Conservation (phyloP, 2,888 invertebrate species). For the Chrysina gloriosa region DNA sequence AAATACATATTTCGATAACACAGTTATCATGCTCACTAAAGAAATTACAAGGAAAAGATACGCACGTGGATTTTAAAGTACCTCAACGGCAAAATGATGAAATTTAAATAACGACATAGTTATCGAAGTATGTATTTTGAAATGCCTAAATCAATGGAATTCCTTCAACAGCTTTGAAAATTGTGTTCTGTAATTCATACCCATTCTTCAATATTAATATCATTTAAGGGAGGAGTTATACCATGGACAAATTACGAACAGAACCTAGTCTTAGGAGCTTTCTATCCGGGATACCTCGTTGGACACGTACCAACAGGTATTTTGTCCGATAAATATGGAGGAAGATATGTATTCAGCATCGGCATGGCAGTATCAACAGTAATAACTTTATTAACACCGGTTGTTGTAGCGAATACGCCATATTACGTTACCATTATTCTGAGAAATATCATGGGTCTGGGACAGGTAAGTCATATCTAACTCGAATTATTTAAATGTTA, state of each 20-base stretch:
- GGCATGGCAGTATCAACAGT: constrained; percentile 37
- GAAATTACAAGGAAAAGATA: too few species aligned
- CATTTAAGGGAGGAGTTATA: constrained; percentile 36
- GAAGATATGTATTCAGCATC: constrained; percentile 29
- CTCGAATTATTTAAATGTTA: not conserved
- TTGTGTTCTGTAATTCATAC: too few species aligned
- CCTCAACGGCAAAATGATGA: too few species aligned
- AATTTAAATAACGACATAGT: too few species aligned
- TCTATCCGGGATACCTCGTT: constrained; percentile 42
- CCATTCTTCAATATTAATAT: too few species aligned
- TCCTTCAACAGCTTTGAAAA: too few species aligned
- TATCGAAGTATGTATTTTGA: too few species aligned
- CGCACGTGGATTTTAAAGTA: too few species aligned
- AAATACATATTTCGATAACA: too few species aligned
- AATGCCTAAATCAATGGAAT: too few species aligned
- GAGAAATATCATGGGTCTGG: constrained; percentile 39
- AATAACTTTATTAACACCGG: constrained; percentile 30
- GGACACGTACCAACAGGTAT: constrained; percentile 43
- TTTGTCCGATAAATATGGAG: constrained; percentile 41
- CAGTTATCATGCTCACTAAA: too few species aligned
- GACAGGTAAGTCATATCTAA: constrained; percentile 37
- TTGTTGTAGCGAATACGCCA: constrained; percentile 15
- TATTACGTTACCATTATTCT: constrained; percentile 25
- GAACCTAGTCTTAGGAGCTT: constrained; percentile 37
- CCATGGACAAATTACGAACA: constrained; percentile 25